Percentiles rank a stretch among this genome's conserved stretches.
These are phyloP conservation scores for Amphimallon solstitiale DNA, from an alignment of 2,888 invertebrate species.

Conservation along the genomic window DNA sequence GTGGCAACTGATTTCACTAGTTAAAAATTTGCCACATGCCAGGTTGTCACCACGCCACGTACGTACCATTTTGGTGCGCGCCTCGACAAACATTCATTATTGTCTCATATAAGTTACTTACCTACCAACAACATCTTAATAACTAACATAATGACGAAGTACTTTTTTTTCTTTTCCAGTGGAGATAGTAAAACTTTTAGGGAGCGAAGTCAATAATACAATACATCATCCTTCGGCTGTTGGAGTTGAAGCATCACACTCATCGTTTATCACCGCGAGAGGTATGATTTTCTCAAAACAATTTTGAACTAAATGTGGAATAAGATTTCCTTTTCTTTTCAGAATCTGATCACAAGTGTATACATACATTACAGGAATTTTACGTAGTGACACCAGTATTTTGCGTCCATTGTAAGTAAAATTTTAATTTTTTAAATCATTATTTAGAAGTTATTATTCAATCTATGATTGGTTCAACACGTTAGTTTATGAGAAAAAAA, in stretches of 20 bases:
- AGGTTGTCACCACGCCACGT: too few relatives aligned
- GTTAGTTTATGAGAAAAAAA: too few relatives aligned
- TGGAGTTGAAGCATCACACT: slow-evolving; percentile 54
- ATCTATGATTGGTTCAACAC: too few relatives aligned
- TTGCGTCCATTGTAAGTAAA: slow-evolving; percentile 68
- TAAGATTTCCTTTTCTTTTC: slow-evolving; percentile 16
- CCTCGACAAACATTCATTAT: too few relatives aligned
- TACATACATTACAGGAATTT: slow-evolving; percentile 64
- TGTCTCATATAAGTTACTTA: too few relatives aligned
- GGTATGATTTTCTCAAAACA: neutral
- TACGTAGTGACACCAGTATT: slow-evolving; percentile 67
- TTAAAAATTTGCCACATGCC: too few relatives aligned
- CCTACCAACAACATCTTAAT: too few relatives aligned
- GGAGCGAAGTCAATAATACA: slow-evolving; percentile 60
- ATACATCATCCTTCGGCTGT: slow-evolving; percentile 61
- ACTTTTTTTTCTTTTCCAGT: slow-evolving; percentile 52
- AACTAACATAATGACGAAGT: too few relatives aligned
- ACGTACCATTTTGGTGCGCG: too few relatives aligned
- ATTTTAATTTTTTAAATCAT: slow-evolving; percentile 11
- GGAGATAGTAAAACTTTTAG: slow-evolving; percentile 59
- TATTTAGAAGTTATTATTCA: too few relatives aligned
- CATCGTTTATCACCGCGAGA: neutral
- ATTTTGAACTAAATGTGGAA: neutral
- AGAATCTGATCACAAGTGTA: slow-evolving; percentile 41
- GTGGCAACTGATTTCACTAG: too few relatives aligned